Conservation (phyloP, 2,888 invertebrate genomes). For the Aelia acuminata region DNA sequence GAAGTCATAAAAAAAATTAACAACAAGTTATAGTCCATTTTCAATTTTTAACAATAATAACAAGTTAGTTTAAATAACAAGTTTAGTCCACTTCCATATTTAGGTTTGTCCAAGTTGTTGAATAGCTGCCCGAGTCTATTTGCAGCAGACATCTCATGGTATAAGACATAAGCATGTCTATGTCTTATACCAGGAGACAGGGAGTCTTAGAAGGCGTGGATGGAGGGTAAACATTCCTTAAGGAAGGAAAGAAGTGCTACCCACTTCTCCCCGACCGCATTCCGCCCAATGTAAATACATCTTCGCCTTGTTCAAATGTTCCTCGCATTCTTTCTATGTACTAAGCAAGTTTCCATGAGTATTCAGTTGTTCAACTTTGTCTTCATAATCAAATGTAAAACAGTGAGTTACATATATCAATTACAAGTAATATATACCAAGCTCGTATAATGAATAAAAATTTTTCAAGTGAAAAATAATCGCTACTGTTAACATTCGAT, state of each 20-base stretch:
- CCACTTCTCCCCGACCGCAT: not conserved
- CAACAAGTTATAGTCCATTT: too few species aligned
- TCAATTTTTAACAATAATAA: too few species aligned
- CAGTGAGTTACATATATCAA: too few species aligned
- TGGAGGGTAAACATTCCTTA: not conserved
- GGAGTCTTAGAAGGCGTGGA: not conserved
- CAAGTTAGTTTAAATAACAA: not conserved
- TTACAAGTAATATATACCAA: too few species aligned
- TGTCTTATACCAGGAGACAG: not conserved
- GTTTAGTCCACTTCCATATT: not conserved
- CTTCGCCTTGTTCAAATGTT: not conserved
- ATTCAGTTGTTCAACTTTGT: not conserved
- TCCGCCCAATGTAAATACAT: not conserved
- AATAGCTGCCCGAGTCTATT: not conserved
- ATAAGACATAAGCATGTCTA: not conserved
- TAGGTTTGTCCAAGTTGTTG: not conserved
- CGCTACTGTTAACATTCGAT: too few species aligned
- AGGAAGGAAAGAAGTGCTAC: not conserved
- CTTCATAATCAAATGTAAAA: not conserved
- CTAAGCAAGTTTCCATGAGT: not conserved
- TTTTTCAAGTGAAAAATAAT: too few species aligned
- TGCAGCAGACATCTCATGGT: not conserved
- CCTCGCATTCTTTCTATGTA: not conserved
- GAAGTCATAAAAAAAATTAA: too few species aligned
- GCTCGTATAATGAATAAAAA: too few species aligned